These are phyloP conservation scores for Drosophila parvula DNA, from an alignment of 1,140 invertebrate genomes.

Conservation along the genomic window DNA sequence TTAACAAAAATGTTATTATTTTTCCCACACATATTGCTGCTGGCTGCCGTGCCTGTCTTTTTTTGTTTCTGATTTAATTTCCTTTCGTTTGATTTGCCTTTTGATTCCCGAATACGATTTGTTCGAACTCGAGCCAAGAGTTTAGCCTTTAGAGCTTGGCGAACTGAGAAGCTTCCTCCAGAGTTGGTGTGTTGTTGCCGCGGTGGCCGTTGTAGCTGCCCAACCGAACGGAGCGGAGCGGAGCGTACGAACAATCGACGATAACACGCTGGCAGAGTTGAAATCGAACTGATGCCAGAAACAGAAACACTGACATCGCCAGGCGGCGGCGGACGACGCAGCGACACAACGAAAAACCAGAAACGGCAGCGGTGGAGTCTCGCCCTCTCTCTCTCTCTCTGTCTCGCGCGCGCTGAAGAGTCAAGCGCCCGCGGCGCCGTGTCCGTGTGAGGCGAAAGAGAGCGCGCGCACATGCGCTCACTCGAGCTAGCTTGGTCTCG, in stretches of 20 bases:
- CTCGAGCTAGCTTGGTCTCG: too few species aligned
- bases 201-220: slow-evolving; percentile 19
- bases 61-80: slow-evolving; percentile 24
- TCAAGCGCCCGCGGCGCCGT: slow-evolving; percentile 53
- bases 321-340: not conserved
- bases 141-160: not conserved
- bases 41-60: slow-evolving; percentile 19
- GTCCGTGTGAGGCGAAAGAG: slow-evolving; percentile 44
- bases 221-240: slow-evolving; percentile 14
- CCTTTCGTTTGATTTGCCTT: not conserved
- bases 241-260: slow-evolving; percentile 12
- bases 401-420: slow-evolving; percentile 53
- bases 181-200: slow-evolving; percentile 10
- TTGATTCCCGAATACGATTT: slow-evolving; percentile 1
- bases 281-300: slow-evolving; percentile 22
- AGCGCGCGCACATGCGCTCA: slow-evolving; percentile 43
- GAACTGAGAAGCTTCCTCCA: slow-evolving; percentile 2
- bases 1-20: slow-evolving; percentile 75
- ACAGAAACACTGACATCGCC: slow-evolving; percentile 18
- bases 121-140: slow-evolving; percentile 2
- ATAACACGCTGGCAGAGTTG: slow-evolving; percentile 20
- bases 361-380: slow-evolving; percentile 48
- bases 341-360: slow-evolving; percentile 6
- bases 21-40: slow-evolving; percentile 35
- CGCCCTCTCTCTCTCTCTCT: slow-evolving; percentile 62